A percentile compares a stretch with the other conserved stretches of the same genome.
Evolutionary conservation across 1,140 invertebrate species (phyloP).

Genomic region (Danaus plexippus): DNA sequence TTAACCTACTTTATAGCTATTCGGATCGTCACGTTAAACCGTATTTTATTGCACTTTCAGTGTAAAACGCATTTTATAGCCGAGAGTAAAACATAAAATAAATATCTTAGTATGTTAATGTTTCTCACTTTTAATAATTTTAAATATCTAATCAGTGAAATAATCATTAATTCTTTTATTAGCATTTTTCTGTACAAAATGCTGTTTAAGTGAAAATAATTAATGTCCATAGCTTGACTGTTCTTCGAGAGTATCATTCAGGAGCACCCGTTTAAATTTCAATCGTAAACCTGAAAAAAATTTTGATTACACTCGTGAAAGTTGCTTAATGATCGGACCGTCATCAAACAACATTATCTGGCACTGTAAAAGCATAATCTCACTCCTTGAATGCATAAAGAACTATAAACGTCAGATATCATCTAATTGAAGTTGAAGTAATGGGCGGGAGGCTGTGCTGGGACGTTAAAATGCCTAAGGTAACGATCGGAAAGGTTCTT

Average conservation of each 20-base stretch:
- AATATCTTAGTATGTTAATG: too few relatives aligned
- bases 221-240: too few relatives aligned
- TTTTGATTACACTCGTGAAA: conserved; percentile 53
- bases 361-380: conserved; percentile 56
- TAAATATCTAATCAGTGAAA: too few relatives aligned
- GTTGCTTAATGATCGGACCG: conserved; percentile 56
- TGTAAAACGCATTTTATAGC: too few relatives aligned
- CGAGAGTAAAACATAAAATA: too few relatives aligned
- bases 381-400: conserved; percentile 64
- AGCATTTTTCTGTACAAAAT: too few relatives aligned
- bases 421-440: conserved; percentile 67
- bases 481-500: conserved; percentile 52
- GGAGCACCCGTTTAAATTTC: conserved; percentile 8
- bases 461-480: conserved; percentile 59
- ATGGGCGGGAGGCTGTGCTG: conserved; percentile 35
- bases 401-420: conserved; percentile 70
- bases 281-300: conserved; percentile 43
- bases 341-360: conserved; percentile 63
- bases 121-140: too few relatives aligned
- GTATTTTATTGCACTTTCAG: too few relatives aligned
- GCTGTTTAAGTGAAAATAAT: too few relatives aligned
- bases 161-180: too few relatives aligned
- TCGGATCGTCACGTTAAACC: too few relatives aligned
- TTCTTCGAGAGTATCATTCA: neutral
- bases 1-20: too few relatives aligned